These are phyloP conservation scores for Embidobia sp. DNA, from an alignment of 2,888 invertebrate genomes.

Conservation along the genomic window DNA sequence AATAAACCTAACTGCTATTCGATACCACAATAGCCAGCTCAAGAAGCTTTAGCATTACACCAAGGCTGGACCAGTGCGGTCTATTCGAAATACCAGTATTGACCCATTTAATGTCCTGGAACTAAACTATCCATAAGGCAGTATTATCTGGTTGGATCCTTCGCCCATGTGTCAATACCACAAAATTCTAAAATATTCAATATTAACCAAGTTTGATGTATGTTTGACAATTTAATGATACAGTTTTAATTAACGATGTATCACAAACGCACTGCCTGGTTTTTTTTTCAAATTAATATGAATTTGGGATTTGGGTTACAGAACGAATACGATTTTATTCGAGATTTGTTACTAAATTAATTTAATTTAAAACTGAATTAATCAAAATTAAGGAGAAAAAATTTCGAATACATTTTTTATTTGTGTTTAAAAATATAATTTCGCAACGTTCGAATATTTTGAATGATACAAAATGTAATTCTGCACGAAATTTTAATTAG, in stretches of 20 bases:
- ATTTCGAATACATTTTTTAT: too few species aligned
- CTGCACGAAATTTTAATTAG: too few species aligned
- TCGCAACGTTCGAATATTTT: too few species aligned
- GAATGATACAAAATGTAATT: too few species aligned
- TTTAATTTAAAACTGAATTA: too few species aligned
- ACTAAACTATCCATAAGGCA: conserved; percentile 17
- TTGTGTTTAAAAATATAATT: too few species aligned
- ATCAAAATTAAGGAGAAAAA: too few species aligned
- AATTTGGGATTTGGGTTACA: too few species aligned
- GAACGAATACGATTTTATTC: too few species aligned
- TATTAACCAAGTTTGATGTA: conserved; percentile 6
- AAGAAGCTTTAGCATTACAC: conserved; percentile 12
- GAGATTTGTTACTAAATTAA: too few species aligned
- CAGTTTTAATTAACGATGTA: neutral
- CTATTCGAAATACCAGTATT: conserved; percentile 37
- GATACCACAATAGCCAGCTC: conserved; percentile 13
- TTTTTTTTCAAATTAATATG: too few species aligned
- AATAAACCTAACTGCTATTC: conserved; percentile 13
- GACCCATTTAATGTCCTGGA: conserved; percentile 47
- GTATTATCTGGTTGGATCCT: conserved; percentile 2
- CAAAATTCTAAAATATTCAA: conserved; percentile 10
- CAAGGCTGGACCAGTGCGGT: conserved; percentile 12
- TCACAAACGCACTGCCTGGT: too few species aligned
- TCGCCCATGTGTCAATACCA: neutral
- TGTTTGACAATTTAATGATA: neutral